Base-by-base conservation (phyloP, 2,888 invertebrate genomes). In the Mongoloraphidia duomilia region DNA sequence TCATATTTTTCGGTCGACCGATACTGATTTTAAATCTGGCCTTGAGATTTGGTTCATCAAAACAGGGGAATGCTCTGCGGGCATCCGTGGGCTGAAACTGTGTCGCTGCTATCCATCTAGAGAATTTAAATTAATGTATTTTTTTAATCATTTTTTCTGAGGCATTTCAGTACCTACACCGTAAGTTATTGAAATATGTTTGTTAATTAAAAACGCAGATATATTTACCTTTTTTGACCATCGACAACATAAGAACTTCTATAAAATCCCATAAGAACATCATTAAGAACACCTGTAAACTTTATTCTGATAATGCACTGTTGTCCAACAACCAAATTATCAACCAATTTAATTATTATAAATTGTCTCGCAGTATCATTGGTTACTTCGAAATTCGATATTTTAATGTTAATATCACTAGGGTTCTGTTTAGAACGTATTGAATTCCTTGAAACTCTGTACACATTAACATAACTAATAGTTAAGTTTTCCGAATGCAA, bases 21-120 rank as follows among this genome's bases (percentile, higher is more conserved):
- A 90, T 77, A 63, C 78, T 83, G 58, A 90, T 76, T 54, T 81
- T 80, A 60, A 90, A 90, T 52, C 73, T 76, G 0, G 89, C 89
- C 63, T 90, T 90, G 46, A 88, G 65, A 0, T 83, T 83, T 0
- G 90, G 90, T 64, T 90, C 89, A 64, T 90, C 90, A 70, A 88
- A 89, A 65, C 89, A 90, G 0, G 89, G 90, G 66, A 90, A 89
- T 6, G 87, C 86, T 50, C 81, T 75, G 12, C 86, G 73, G 0
- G 87, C 87, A 60, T 86, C 86, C 45, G 86, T 86, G 2, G 87
- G 79, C 63, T 88, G 85, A 63, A 88, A 87, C 67, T 88, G 87
- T 3, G 86, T 85, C 0, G 84, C 79, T 9, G 84, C 86, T 59
- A 86, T 75, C 85, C 85, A 86, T 67, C 85, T 85, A 64, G 17